Conservation (phyloP, 1,140 invertebrate genomes). For the Ostrea denselamellosa region DNA sequence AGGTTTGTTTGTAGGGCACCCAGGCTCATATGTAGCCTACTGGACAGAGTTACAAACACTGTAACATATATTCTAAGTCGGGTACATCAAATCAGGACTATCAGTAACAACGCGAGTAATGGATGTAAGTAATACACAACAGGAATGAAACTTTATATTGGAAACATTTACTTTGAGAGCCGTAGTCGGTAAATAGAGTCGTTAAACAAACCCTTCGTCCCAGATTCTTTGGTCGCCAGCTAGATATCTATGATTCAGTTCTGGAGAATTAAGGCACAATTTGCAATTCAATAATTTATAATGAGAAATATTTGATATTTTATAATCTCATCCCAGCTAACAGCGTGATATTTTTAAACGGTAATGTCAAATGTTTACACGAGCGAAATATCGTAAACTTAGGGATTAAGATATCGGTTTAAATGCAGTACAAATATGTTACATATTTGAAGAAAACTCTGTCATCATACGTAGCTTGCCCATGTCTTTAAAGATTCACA, state of each 20-base stretch:
- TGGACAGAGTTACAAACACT: no score
- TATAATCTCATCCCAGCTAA: not conserved
- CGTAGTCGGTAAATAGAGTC: no score
- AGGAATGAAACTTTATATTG: no score
- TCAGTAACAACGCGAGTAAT: not conserved
- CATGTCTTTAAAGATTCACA: no score
- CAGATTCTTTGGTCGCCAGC: not conserved
- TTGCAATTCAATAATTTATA: not conserved
- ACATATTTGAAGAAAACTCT: not conserved
- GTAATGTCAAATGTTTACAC: slow-evolving; percentile 6
- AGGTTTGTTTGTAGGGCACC: no score
- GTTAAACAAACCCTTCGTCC: not conserved
- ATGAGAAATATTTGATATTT: slow-evolving; percentile 1
- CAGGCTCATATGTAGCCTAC: no score
- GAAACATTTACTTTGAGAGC: no score
- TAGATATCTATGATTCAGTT: not conserved
- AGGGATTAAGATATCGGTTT: not conserved
- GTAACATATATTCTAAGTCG: not conserved
- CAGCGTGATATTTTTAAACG: not conserved
- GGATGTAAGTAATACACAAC: no score
- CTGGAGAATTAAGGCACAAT: not conserved
- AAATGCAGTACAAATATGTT: not conserved
- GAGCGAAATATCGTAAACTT: not conserved
- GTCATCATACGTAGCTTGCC: no score
- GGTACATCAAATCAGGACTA: not conserved